phyloP scores from a whole-genome alignment of 1,140 invertebrate species.

The Drosophila aff. region DNA sequence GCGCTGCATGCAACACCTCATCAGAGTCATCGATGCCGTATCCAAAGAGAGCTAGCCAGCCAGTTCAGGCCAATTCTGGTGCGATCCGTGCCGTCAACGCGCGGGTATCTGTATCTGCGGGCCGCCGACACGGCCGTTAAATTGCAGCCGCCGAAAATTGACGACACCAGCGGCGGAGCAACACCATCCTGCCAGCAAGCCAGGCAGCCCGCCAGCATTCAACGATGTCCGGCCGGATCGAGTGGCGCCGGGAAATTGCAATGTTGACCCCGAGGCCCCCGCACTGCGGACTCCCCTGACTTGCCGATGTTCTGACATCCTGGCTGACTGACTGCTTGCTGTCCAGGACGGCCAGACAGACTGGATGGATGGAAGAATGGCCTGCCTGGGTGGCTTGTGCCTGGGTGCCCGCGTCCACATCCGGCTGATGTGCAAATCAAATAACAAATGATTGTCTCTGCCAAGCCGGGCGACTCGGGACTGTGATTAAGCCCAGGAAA shows the following conservation, averaged over 20 bases:
- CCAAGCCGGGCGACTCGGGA: constrained; percentile 38
- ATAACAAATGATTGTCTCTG: constrained; percentile 73
- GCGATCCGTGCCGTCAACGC: constrained; percentile 24
- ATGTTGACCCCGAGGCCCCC: constrained; percentile 22
- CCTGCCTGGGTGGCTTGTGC: not conserved
- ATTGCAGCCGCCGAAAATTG: constrained; percentile 31
- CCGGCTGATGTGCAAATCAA: constrained; percentile 65
- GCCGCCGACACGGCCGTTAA: constrained; percentile 29
- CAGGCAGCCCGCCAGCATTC: constrained; percentile 4
- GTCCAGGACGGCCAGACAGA: constrained; percentile 6
- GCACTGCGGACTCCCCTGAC: constrained; percentile 13
- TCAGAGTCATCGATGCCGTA: constrained; percentile 15
- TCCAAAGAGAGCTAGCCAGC: not conserved
- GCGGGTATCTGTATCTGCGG: constrained; percentile 26
- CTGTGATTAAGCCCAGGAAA: constrained; percentile 61
- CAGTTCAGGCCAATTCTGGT: not conserved
- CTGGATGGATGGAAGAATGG: constrained; percentile 2
- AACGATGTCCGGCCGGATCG: constrained; percentile 22
- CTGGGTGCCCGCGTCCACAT: constrained; percentile 30
- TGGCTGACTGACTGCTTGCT: constrained; percentile 56
- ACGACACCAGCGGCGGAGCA: constrained; percentile 14
- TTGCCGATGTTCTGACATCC: constrained; percentile 17
- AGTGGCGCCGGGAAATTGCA: constrained; percentile 27
- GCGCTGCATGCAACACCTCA: constrained; percentile 24
- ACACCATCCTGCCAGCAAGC: not conserved